Percentiles rank a stretch among this genome's conserved stretches.
These are phyloP conservation scores for Crocidura indochinensis DNA, from an alignment of 2,797 vertebrate species.

Conservation along the genomic window DNA sequence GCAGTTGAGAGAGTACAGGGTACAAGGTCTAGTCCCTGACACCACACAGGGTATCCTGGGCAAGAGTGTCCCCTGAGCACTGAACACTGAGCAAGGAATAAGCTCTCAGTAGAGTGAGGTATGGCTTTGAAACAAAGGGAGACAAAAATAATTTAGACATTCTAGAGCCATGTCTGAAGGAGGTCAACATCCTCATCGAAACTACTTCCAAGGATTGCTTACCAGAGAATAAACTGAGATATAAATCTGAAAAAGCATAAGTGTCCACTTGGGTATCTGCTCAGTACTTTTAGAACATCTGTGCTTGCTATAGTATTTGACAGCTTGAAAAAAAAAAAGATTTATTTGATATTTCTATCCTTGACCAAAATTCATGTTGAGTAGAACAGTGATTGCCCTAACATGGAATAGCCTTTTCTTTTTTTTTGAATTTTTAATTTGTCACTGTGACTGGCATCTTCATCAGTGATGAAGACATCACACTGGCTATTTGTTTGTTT, in stretches of 20 bases:
- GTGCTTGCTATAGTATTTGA: conserved; percentile 35
- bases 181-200: conserved; percentile 51
- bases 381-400: neutral
- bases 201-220: conserved; percentile 53
- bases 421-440: conserved; percentile 28
- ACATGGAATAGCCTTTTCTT: neutral
- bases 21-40: too few relatives aligned
- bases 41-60: too few relatives aligned
- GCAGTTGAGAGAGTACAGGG: too few relatives aligned
- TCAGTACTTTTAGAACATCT: conserved; percentile 17
- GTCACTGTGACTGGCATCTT: neutral
- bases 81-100: too few relatives aligned
- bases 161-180: conserved; percentile 25
- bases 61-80: too few relatives aligned
- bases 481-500: neutral
- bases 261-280: conserved; percentile 24
- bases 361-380: neutral
- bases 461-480: too few relatives aligned
- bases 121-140: too few relatives aligned
- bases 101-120: too few relatives aligned
- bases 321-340: neutral
- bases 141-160: neutral
- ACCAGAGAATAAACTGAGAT: conserved; percentile 40
- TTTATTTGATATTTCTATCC: conserved; percentile 55
- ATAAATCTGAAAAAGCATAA: conserved; percentile 35